A percentile compares a stretch with the other conserved stretches of the same genome.
Evolutionary conservation across 1,140 invertebrate species (phyloP).

Genomic region (Battus philenor): DNA sequence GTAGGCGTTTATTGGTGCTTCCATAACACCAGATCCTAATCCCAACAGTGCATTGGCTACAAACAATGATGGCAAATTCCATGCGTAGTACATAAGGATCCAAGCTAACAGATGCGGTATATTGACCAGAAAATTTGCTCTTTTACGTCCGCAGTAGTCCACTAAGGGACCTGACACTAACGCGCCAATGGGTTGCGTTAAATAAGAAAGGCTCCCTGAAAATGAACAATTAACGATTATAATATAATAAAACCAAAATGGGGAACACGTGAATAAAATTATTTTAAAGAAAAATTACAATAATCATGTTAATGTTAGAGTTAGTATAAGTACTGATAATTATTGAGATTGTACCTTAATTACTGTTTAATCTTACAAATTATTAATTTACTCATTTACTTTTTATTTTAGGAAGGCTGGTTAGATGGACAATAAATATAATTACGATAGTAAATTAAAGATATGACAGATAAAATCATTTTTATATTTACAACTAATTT

Average conservation of each 20-base stretch:
- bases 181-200: slow-evolving; percentile 83
- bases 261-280: neutral
- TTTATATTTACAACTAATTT: too few species aligned
- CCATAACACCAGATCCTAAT: slow-evolving; percentile 76
- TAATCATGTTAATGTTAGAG: too few species aligned
- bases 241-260: neutral
- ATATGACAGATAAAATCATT: too few species aligned
- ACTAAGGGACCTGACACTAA: slow-evolving; percentile 80
- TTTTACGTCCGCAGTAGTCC: slow-evolving; percentile 80
- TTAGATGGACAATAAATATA: too few species aligned
- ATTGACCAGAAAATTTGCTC: slow-evolving; percentile 80
- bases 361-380: too few species aligned
- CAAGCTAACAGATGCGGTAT: slow-evolving; percentile 82
- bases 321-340: too few species aligned
- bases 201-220: slow-evolving; percentile 82
- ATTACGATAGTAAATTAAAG: too few species aligned
- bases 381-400: too few species aligned
- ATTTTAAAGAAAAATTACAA: neutral
- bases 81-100: slow-evolving; percentile 79
- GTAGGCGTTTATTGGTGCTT: slow-evolving; percentile 75
- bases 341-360: too few species aligned
- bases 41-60: slow-evolving; percentile 60
- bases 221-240: slow-evolving; percentile 17
- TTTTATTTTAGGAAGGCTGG: too few species aligned
- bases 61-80: slow-evolving; percentile 57